These are phyloP conservation scores for Linhomoeus sp. DNA, from an alignment of 2,888 invertebrate species.

Conservation along the genomic window DNA sequence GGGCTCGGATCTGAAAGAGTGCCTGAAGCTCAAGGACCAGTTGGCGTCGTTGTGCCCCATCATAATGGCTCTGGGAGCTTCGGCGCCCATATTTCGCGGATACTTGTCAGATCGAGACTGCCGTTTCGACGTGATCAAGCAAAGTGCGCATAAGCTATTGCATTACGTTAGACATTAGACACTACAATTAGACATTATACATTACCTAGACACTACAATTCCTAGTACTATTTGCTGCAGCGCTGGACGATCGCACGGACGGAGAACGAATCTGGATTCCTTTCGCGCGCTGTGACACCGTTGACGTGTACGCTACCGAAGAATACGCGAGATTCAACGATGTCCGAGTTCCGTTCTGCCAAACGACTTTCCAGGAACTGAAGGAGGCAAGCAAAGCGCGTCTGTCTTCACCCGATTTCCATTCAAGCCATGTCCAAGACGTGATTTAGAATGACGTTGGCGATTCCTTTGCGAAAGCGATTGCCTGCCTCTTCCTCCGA, in stretches of 20 bases:
- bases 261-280: conserved; percentile 56
- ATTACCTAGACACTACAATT: no score
- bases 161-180: no score
- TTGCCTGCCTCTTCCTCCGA: conserved; percentile 85
- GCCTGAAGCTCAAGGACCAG: conserved; percentile 78
- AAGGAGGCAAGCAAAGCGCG: no score
- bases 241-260: conserved; percentile 61
- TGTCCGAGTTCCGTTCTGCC: conserved; percentile 38
- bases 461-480: conserved; percentile 74
- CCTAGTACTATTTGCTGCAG: conserved; percentile 35
- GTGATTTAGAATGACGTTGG: conserved; percentile 62
- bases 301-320: conserved; percentile 75
- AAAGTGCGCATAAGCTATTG: no score
- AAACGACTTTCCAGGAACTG: neutral
- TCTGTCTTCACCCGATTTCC: no score
- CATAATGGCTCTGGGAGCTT: conserved; percentile 85
- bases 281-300: conserved; percentile 76
- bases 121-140: conserved; percentile 79
- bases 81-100: conserved; percentile 76
- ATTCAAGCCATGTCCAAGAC: no score
- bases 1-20: conserved; percentile 83
- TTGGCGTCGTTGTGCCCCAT: conserved; percentile 81
- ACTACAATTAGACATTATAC: no score
- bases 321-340: conserved; percentile 66
- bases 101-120: conserved; percentile 79